Evolutionary conservation across 2,113 vertebrate genomes (phyloP).

Genomic region (Regulus satrapa): DNA sequence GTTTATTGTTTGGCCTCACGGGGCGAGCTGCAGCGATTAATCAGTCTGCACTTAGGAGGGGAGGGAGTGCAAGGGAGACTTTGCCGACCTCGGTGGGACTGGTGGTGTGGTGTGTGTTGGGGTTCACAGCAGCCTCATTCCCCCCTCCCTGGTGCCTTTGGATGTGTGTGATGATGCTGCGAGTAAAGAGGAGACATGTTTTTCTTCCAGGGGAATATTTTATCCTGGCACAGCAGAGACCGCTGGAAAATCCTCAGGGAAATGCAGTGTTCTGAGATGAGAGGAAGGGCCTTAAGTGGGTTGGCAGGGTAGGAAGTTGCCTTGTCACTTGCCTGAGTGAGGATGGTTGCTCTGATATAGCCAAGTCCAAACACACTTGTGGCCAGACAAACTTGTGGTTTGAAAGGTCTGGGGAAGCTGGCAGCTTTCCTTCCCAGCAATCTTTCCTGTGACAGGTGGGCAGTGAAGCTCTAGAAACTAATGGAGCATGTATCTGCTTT

Average conservation of each 20-base stretch:
- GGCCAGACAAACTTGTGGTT: neutral
- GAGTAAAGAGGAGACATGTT: accelerated
- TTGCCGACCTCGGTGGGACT: neutral
- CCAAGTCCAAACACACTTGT: neutral
- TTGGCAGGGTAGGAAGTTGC: neutral
- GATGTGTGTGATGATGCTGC: neutral
- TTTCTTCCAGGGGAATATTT: neutral
- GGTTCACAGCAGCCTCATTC: neutral
- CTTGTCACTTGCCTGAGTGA: neutral
- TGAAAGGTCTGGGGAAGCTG: neutral
- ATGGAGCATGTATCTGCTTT: neutral
- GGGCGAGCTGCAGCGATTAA: neutral
- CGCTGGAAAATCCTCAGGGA: neutral
- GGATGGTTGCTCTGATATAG: neutral
- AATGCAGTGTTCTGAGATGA: neutral
- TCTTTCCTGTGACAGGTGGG: neutral
- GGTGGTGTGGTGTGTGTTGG: too few species aligned
- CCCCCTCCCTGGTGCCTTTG: neutral
- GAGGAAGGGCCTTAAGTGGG: neutral
- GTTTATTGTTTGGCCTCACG: neutral
- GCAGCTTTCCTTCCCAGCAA: neutral
- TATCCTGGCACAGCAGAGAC: neutral
- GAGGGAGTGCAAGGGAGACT: neutral
- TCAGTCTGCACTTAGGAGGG: neutral
- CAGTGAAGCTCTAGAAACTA: neutral